Evolutionary conservation across 2,888 invertebrate genomes (phyloP), one percentile per base, ranked within the genome.

Genomic region (Villa cingulata): DNA sequence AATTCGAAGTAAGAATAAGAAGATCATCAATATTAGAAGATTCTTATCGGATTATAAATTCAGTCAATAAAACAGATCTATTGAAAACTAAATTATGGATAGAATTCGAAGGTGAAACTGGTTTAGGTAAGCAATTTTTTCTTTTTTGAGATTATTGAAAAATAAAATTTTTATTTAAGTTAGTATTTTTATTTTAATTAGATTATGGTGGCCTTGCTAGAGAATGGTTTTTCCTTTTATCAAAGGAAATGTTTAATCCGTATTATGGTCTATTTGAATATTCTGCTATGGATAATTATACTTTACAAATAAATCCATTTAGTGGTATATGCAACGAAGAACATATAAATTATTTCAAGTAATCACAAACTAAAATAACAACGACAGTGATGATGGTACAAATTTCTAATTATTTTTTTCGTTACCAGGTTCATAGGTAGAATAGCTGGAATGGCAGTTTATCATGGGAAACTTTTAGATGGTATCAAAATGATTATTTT

Each of bases 181-280:
- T 34, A 37, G 19, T 50, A 43, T 37, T 36, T n/a, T 34, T 23
- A 37, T 50, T 49, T 14, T 14, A 36, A 48, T 0, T 83, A 72
- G 97, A 97, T 72, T 97, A 97, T 70, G 96, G 96, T 48, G 96
- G 96, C 16, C 76, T 96, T 45, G 90, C 95, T 1, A 77, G 97
- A 51, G 97, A 98, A 72, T 97, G 96, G 95, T 98, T 98, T 75
- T 98, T 95, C 75, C 77, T 97, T 23, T 74, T 98, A 14, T 97
- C 96, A 2, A 95, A 95, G 70, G 97, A 98, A 75, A 96, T 98
- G 94, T 98, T 98, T 72, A 98, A 98, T 75, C 98, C 98, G 0
- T 98, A 97, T 70, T 98, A 98, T 72, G 97, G 97, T 0, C 77
- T 98, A 46, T 98, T 98, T 74, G 97, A 98, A 72, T 98, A 98